Conservation (phyloP, 2,888 invertebrate species). For the Andrena trimmerana region DNA sequence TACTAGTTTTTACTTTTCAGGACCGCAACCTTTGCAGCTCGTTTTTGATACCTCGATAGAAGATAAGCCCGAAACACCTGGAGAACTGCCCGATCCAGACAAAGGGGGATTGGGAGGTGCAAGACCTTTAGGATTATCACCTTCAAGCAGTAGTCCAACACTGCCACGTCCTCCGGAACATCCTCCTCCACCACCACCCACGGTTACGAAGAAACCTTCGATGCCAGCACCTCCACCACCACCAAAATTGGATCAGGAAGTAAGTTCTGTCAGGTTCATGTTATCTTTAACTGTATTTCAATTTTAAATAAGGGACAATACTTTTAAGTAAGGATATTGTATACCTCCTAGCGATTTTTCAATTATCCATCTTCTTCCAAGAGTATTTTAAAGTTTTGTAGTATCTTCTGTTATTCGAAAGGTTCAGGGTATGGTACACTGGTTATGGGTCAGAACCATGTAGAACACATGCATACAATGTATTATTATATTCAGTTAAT, state of each 20-base stretch:
- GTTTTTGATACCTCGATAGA: constrained; percentile 86
- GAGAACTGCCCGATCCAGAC: constrained; percentile 92
- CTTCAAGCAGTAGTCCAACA: constrained; percentile 84
- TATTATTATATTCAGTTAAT: constrained; percentile 53
- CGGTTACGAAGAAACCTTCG: constrained; percentile 86
- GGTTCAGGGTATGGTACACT: constrained; percentile 66
- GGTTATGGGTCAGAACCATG: constrained; percentile 66
- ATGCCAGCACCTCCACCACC: constrained; percentile 88
- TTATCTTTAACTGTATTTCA: not conserved
- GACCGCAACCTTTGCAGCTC: constrained; percentile 87
- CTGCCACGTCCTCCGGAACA: constrained; percentile 86
- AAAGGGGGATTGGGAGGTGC: constrained; percentile 92
- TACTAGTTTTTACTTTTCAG: constrained; percentile 67
- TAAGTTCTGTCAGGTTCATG: constrained; percentile 78
- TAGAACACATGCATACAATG: constrained; percentile 53
- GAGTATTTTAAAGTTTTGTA: constrained; percentile 32
- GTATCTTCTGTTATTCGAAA: constrained; percentile 52
- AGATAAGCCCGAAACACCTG: constrained; percentile 90
- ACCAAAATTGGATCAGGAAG: constrained; percentile 88
- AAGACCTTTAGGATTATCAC: constrained; percentile 91
- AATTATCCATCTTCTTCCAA: constrained; percentile 24
- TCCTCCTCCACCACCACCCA: constrained; percentile 86
- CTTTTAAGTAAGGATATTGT: constrained; percentile 12
- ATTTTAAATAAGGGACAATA: constrained; percentile 3
- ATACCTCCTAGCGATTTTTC: constrained; percentile 22